Evolutionary conservation across 2,113 vertebrate species (phyloP).

Genomic region (Leptocoma aspasia): DNA sequence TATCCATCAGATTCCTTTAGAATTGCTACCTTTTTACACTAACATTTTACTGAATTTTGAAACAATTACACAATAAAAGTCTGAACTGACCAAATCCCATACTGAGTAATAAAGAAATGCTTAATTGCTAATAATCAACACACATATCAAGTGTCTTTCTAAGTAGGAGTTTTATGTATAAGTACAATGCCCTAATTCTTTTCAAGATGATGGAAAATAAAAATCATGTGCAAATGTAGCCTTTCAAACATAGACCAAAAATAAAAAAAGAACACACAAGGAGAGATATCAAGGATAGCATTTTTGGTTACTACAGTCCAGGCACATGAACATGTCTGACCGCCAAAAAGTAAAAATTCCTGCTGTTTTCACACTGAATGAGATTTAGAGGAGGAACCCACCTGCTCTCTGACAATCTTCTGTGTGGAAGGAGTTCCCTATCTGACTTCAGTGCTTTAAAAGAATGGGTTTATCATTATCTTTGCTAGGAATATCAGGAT

Average conservation of each 20-base stretch:
- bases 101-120: neutral
- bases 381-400: neutral
- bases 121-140: conserved; percentile 38
- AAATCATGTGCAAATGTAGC: neutral
- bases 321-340: neutral
- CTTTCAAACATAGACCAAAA: neutral
- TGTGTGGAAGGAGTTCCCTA: neutral
- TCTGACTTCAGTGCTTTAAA: neutral
- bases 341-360: neutral
- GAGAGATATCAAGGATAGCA: neutral
- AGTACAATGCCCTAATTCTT: neutral
- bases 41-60: conserved; percentile 30
- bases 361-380: neutral
- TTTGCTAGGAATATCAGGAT: neutral
- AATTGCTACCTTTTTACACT: neutral
- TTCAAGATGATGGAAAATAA: neutral
- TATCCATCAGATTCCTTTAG: neutral
- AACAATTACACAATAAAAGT: conserved; percentile 18
- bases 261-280: too few relatives aligned
- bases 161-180: neutral
- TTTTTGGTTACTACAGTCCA: neutral
- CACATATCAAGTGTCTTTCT: neutral
- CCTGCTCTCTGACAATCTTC: neutral
- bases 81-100: neutral
- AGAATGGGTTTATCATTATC: neutral